Evolutionary conservation across 2,888 invertebrate species (phyloP).

Genomic region (Pseudanteris insignis): DNA sequence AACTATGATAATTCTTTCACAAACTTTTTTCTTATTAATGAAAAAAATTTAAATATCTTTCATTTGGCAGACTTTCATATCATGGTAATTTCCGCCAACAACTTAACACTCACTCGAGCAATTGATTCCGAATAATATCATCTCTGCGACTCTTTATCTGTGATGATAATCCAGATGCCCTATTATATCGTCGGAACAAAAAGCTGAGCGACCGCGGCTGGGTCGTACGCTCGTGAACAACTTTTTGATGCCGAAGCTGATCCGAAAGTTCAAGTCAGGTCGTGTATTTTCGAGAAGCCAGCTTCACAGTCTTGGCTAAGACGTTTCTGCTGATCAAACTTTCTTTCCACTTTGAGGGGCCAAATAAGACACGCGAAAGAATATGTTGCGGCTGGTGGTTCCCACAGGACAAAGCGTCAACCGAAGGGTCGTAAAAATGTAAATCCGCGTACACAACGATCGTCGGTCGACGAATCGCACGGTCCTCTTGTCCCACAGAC

Average conservation of each 20-base stretch:
- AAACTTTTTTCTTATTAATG: too few species aligned
- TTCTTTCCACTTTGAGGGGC: slow-evolving; percentile 12
- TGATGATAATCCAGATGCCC: slow-evolving; percentile 12
- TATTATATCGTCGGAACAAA: slow-evolving; percentile 14
- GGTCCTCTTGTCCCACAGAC: too few species aligned
- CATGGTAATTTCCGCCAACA: slow-evolving; percentile 14
- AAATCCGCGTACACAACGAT: slow-evolving; percentile 30
- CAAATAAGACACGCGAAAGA: slow-evolving; percentile 15
- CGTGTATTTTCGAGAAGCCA: slow-evolving; percentile 13
- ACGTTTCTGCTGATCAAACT: slow-evolving; percentile 22
- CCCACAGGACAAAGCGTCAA: slow-evolving; percentile 28
- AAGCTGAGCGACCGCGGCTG: slow-evolving; percentile 7
- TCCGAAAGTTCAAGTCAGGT: slow-evolving; percentile 27
- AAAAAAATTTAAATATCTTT: too few species aligned
- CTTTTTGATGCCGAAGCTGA: slow-evolving; percentile 28
- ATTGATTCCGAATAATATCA: slow-evolving; percentile 21
- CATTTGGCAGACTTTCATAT: slow-evolving; percentile 3
- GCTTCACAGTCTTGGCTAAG: slow-evolving; percentile 22
- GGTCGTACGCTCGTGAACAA: slow-evolving; percentile 11
- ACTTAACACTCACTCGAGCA: slow-evolving; percentile 4
- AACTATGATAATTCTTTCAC: too few species aligned
- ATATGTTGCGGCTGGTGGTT: slow-evolving; percentile 18
- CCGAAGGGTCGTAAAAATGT: slow-evolving; percentile 40
- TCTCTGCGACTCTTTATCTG: slow-evolving; percentile 13
- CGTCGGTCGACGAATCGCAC: slow-evolving; percentile 6